Conservation (phyloP, 2,888 invertebrate species). For the Dysmachus trigonus region DNA sequence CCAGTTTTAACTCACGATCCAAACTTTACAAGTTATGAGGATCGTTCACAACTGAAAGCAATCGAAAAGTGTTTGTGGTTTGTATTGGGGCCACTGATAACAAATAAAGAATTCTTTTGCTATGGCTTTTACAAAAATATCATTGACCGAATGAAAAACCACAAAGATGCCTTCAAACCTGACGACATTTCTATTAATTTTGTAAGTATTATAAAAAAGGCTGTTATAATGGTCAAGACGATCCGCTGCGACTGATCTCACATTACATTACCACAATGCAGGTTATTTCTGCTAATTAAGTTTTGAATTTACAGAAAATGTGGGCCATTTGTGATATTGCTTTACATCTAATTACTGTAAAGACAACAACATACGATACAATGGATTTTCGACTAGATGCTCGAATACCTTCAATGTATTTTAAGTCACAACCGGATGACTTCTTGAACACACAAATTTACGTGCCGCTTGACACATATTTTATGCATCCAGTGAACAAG, state of each 20-base stretch:
- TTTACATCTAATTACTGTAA: constrained; percentile 87
- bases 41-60: constrained; percentile 77
- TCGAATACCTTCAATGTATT: constrained; percentile 90
- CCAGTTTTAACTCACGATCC: constrained; percentile 95
- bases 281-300: constrained; percentile 45
- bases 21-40: constrained; percentile 79
- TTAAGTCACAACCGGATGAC: constrained; percentile 76
- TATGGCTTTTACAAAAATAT: constrained; percentile 95
- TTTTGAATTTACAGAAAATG: constrained; percentile 76
- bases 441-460: constrained; percentile 82
- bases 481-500: constrained; percentile 32
- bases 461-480: constrained; percentile 75
- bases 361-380: constrained; percentile 86
- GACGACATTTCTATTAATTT: constrained; percentile 84
- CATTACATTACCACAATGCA: neutral
- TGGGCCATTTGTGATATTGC: constrained; percentile 97
- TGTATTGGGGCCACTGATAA: constrained; percentile 91
- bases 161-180: constrained; percentile 86
- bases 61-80: constrained; percentile 92
- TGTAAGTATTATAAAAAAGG: constrained; percentile 68
- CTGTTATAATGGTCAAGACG: neutral
- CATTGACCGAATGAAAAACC: constrained; percentile 93
- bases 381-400: constrained; percentile 89
- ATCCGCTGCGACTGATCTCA: neutral
- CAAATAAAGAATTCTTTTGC: constrained; percentile 92